phyloP scores from a whole-genome alignment of 2,797 vertebrate genomes.

The Crenuchus spilurus region DNA sequence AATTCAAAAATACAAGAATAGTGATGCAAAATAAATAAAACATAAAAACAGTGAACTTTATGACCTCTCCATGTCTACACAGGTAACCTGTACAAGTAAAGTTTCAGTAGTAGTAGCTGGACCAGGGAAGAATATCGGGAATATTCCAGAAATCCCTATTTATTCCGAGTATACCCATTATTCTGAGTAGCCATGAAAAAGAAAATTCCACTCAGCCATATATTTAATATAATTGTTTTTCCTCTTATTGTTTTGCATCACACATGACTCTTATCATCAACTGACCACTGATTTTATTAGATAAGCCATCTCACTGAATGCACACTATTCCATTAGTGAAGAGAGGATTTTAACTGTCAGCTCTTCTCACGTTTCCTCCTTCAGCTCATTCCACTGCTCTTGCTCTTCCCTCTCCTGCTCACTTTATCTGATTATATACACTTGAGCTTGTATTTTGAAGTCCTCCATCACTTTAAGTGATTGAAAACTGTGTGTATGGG shows the following conservation, averaged over 20 bases:
- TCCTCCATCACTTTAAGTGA: constrained; percentile 34
- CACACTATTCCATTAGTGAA: constrained; percentile 53
- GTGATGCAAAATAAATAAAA: no score
- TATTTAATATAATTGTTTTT: constrained; percentile 60
- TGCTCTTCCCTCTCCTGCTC: neutral
- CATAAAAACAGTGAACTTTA: no score
- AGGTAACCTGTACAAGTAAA: no score
- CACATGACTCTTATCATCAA: constrained; percentile 51
- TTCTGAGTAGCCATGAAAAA: constrained; percentile 50
- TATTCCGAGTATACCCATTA: constrained; percentile 57
- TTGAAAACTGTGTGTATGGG: constrained; percentile 18
- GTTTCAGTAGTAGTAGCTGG: no score
- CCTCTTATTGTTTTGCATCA: constrained; percentile 47
- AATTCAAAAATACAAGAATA: no score
- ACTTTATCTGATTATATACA: neutral
- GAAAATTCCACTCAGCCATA: constrained; percentile 53
- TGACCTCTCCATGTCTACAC: no score
- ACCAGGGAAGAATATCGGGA: no score
- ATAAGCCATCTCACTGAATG: constrained; percentile 34
- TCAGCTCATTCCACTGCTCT: constrained; percentile 13
- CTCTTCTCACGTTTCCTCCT: constrained; percentile 25
- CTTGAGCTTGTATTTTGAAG: neutral
- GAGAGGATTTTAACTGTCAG: constrained; percentile 3
- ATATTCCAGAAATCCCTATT: neutral
- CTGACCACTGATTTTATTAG: constrained; percentile 54